Conservation (phyloP, 2,797 vertebrate species). For the Sphenopsis melanotis region DNA sequence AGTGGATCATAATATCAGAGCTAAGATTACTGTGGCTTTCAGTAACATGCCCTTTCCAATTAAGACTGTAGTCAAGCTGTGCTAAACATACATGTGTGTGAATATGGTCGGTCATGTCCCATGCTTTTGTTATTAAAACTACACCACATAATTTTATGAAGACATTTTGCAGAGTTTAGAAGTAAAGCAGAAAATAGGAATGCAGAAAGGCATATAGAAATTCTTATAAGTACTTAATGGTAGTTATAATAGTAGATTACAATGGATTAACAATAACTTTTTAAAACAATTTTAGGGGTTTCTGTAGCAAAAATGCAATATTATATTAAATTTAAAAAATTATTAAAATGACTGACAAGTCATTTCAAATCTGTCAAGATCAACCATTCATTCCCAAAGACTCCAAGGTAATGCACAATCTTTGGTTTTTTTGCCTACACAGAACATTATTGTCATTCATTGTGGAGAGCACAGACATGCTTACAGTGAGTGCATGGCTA, state of each 20-base stretch:
- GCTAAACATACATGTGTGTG: background rate
- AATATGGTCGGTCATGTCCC: background rate
- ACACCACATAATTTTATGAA: background rate
- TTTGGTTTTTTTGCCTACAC: background rate
- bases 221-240: background rate
- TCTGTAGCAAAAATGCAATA: background rate
- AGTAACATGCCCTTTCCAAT: background rate
- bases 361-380: background rate
- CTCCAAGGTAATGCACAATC: background rate
- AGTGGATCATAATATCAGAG: background rate
- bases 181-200: background rate
- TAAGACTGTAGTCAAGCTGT: background rate
- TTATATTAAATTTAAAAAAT: background rate
- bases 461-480: background rate
- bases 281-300: background rate
- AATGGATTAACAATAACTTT: background rate
- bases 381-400: background rate
- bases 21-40: background rate
- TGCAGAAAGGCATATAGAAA: background rate
- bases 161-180: background rate
- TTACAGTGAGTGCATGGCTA: background rate
- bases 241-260: background rate
- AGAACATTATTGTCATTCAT: background rate
- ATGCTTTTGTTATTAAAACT: background rate
- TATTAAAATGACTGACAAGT: background rate